Conservation (phyloP, 2,797 vertebrate genomes). For the Arctocebus calabarensis region DNA sequence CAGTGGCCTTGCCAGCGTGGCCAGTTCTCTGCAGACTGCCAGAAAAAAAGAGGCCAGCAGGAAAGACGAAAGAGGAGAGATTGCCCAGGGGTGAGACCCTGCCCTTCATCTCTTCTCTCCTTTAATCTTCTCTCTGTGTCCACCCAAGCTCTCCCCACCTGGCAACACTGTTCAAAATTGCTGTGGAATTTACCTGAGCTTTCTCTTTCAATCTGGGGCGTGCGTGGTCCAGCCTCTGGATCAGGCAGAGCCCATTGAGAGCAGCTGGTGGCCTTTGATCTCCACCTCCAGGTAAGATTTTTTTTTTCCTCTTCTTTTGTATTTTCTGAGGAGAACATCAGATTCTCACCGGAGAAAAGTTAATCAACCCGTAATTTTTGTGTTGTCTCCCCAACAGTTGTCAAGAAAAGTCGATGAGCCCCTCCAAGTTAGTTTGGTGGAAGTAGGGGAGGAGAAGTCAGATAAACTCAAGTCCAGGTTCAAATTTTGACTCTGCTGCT, state of each 20-base stretch:
- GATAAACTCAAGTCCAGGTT: not conserved
- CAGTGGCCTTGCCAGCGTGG: constrained; percentile 76
- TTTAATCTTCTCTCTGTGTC: constrained; percentile 46
- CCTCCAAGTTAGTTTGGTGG: not conserved
- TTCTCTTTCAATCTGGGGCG: not conserved
- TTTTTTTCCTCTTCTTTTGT: constrained; percentile 71
- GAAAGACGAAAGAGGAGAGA: constrained; percentile 68
- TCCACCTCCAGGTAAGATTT: constrained; percentile 86
- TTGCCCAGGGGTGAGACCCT: constrained; percentile 69
- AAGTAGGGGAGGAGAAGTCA: not conserved
- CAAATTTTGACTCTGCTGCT: not conserved
- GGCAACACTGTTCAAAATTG: not conserved
- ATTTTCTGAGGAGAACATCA: not conserved
- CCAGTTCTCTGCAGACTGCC: constrained; percentile 76
- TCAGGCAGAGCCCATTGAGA: not conserved
- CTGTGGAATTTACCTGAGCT: constrained; percentile 2
- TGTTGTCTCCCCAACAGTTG: not conserved
- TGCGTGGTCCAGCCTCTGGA: constrained; percentile 53
- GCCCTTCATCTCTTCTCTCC: constrained; percentile 55
- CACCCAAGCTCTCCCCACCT: constrained; percentile 26
- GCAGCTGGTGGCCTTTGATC: constrained; percentile 66
- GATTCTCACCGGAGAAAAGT: not conserved
- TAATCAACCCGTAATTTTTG: not conserved
- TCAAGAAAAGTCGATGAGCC: not conserved
- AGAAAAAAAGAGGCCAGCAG: constrained; percentile 79